phyloP scores from a whole-genome alignment of 2,888 invertebrate species.

The Lasioglossum villosulum region DNA sequence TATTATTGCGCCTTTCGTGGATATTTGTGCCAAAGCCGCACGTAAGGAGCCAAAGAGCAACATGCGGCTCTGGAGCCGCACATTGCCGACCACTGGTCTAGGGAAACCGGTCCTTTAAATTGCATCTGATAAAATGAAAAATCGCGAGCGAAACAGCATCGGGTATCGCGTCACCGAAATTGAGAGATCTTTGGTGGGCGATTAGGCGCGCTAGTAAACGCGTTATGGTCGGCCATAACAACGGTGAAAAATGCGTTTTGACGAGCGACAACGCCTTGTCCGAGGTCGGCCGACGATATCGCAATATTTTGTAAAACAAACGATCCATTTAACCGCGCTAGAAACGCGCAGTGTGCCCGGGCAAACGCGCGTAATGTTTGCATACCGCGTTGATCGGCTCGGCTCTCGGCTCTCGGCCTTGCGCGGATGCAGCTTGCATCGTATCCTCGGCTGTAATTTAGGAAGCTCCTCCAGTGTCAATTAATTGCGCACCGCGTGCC shows the following conservation, averaged over 20 bases:
- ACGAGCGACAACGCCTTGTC: slow-evolving; percentile 8
- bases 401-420: slow-evolving; percentile 55
- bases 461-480: slow-evolving; percentile 64
- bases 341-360: slow-evolving; percentile 21
- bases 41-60: too few relatives aligned
- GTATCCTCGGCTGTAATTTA: slow-evolving; percentile 62
- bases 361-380: slow-evolving; percentile 24
- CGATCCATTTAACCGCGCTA: slow-evolving; percentile 46
- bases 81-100: too few relatives aligned
- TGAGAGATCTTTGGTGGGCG: slow-evolving; percentile 7
- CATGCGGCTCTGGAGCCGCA: too few relatives aligned
- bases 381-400: slow-evolving; percentile 47
- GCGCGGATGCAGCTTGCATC: neutral
- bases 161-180: neutral
- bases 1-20: too few relatives aligned
- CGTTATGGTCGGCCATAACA: slow-evolving; percentile 16
- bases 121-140: neutral
- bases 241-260: slow-evolving; percentile 20
- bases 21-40: too few relatives aligned
- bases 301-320: slow-evolving; percentile 58
- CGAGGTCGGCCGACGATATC: slow-evolving; percentile 30
- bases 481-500: slow-evolving; percentile 66
- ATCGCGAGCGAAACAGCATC: neutral
- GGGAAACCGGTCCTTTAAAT: neutral
- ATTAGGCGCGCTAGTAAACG: slow-evolving; percentile 20